Evolutionary conservation across 1,140 invertebrate genomes (phyloP).

Genomic region (Helicorthomorpha holstii): DNA sequence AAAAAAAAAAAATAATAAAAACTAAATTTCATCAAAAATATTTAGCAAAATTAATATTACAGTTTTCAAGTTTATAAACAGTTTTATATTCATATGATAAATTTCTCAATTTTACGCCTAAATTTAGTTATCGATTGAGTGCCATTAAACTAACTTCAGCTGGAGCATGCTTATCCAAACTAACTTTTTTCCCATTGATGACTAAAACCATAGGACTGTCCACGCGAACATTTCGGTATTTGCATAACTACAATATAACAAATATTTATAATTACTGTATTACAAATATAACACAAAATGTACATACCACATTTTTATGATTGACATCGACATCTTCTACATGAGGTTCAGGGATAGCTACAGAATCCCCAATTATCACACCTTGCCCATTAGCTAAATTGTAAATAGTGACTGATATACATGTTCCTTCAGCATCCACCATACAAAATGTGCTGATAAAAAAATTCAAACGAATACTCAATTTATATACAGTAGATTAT

Average conservation of each 20-base stretch:
- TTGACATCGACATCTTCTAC: constrained; percentile 41
- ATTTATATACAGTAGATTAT: neutral
- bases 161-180: constrained; percentile 44
- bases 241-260: constrained; percentile 36
- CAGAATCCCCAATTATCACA: constrained; percentile 64
- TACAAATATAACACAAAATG: constrained; percentile 6
- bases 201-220: constrained; percentile 54
- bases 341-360: constrained; percentile 59
- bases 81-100: too few relatives aligned
- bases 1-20: too few relatives aligned
- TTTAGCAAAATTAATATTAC: too few relatives aligned
- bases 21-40: too few relatives aligned
- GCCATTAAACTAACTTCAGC: constrained; percentile 7
- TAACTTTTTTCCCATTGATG: constrained; percentile 54
- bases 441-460: constrained; percentile 59
- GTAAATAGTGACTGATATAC: constrained; percentile 58
- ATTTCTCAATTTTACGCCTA: too few relatives aligned
- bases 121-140: too few relatives aligned
- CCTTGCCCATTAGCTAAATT: constrained; percentile 63
- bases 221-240: constrained; percentile 51
- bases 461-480: constrained; percentile 8
- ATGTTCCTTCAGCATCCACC: constrained; percentile 49
- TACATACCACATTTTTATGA: constrained; percentile 38
- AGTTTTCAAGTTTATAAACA: too few relatives aligned
- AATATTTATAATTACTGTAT: neutral